These are phyloP conservation scores for Hypsopygia costalis DNA, from an alignment of 2,888 invertebrate genomes.

Conservation along the genomic window DNA sequence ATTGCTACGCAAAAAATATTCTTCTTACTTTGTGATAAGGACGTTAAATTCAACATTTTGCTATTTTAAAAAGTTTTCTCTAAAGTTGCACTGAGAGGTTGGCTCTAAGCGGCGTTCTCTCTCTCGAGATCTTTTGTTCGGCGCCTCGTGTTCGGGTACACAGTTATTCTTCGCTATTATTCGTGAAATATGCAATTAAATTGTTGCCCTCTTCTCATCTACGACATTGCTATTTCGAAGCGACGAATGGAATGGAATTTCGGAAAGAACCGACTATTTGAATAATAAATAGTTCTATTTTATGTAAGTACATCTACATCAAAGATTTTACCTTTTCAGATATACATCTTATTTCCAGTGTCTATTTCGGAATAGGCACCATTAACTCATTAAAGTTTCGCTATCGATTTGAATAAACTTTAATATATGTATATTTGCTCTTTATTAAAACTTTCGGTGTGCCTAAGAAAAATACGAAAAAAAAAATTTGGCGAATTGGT, in stretches of 20 bases:
- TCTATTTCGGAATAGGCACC: no score
- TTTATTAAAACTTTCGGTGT: no score
- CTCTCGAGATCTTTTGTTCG: slow-evolving; percentile 31
- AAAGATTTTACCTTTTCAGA: no score
- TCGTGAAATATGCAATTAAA: slow-evolving; percentile 31
- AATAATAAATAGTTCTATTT: no score
- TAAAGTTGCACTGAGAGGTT: slow-evolving; percentile 7
- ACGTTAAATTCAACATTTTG: not conserved
- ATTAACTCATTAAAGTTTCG: no score
- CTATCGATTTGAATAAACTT: no score
- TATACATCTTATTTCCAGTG: no score
- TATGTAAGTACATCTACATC: no score
- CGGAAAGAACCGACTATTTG: slow-evolving; percentile 10
- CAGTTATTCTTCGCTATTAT: slow-evolving; percentile 27
- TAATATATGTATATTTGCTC: no score
- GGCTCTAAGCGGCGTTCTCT: slow-evolving; percentile 23
- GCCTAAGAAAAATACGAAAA: no score
- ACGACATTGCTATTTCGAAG: slow-evolving; percentile 24
- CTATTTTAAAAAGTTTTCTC: slow-evolving; percentile 2
- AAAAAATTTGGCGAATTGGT: no score
- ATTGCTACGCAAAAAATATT: slow-evolving; percentile 4
- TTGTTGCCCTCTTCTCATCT: slow-evolving; percentile 19
- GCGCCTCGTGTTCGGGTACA: slow-evolving; percentile 20
- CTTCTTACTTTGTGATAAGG: slow-evolving; percentile 15
- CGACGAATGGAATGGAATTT: slow-evolving; percentile 16